Evolutionary conservation across 2,888 invertebrate species (phyloP).

Genomic region (Eupeodes latifasciatus): DNA sequence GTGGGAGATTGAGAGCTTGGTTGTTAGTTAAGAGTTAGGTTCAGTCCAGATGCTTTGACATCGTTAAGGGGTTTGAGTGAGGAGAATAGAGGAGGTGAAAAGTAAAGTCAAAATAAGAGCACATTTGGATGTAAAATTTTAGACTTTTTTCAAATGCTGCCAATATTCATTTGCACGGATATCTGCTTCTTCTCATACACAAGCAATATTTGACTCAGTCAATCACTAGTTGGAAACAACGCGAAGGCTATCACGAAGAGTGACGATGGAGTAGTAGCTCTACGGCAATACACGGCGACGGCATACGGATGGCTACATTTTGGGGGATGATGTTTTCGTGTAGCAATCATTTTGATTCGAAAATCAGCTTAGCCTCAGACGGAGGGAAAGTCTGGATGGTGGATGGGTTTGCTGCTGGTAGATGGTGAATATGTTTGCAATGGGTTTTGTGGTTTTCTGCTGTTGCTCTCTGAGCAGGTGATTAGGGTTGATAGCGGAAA

Average conservation of each 20-base stretch:
- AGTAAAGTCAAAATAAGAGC: conserved; percentile 64
- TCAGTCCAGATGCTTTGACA: conserved; percentile 21
- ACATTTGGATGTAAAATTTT: conserved; percentile 52
- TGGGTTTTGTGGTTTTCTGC: conserved; percentile 67
- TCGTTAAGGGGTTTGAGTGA: background rate
- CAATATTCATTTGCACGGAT: conserved; percentile 23
- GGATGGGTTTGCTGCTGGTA: background rate
- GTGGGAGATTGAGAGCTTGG: conserved; percentile 31
- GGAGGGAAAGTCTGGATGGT: conserved; percentile 16
- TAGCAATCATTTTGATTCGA: conserved; percentile 76
- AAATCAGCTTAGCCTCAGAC: conserved; percentile 75
- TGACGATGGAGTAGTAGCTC: background rate
- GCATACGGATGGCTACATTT: background rate
- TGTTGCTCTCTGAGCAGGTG: conserved; percentile 54
- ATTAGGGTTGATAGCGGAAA: conserved; percentile 44
- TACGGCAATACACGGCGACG: background rate
- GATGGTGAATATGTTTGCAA: conserved; percentile 62
- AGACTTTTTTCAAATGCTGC: conserved; percentile 32
- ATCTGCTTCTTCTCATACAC: conserved; percentile 1
- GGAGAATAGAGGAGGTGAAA: background rate
- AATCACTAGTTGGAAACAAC: conserved; percentile 8
- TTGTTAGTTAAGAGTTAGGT: conserved; percentile 67
- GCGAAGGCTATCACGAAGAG: background rate
- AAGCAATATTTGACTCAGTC: conserved; percentile 7
- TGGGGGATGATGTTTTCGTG: conserved; percentile 61